Evolutionary conservation across 2,888 invertebrate species (phyloP), one percentile per base, ranked within the genome.

Genomic region (Formica aserva): DNA sequence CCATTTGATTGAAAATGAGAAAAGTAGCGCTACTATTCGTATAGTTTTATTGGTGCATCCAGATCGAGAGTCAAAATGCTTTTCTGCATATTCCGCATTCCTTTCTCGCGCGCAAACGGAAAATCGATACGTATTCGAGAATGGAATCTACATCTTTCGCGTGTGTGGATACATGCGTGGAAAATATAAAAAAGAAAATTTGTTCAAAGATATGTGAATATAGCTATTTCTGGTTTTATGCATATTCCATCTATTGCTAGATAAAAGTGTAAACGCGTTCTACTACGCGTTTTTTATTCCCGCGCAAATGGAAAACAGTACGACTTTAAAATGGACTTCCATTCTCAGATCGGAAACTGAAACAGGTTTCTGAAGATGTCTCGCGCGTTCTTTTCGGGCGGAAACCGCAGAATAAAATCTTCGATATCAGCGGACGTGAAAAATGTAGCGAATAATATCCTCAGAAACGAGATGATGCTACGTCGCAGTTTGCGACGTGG

Each of bases 271-370:
- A 32, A 52, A 63, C 35, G 72, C 18, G 3, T 38, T 57, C 35
- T 35, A 26, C 60, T 38, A 26, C 11, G 35, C 35, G 52, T 45
- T 35, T 62, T 41, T 76, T 52, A 13, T 9, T 26, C 26, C 26
- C 15, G 18, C 38, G 13, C 66, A 38, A 66, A 77, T 55, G 55
- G 55, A 77, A 77, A 77, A 18, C n/a, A n/a, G 9, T 55, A 55
- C 4, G 55, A 66, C 66, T 66, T 77, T 55, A 9, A n/a, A 66
- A 77, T 38, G 41, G 66, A 55, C 38, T 55, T n/a, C 35, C 22
- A 80, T 62, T 71, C 32, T 71, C 22, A 62, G 45, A 71, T 48
- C 69, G 78, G 45, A 57, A 57, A 77, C 57, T 66, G 57, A 67
- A 69, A 71, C 45, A 18, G 60, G 45, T 71, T 35, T 80, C 60